Conservation (phyloP, 2,113 vertebrate species). For the Psettodes erumei region DNA sequence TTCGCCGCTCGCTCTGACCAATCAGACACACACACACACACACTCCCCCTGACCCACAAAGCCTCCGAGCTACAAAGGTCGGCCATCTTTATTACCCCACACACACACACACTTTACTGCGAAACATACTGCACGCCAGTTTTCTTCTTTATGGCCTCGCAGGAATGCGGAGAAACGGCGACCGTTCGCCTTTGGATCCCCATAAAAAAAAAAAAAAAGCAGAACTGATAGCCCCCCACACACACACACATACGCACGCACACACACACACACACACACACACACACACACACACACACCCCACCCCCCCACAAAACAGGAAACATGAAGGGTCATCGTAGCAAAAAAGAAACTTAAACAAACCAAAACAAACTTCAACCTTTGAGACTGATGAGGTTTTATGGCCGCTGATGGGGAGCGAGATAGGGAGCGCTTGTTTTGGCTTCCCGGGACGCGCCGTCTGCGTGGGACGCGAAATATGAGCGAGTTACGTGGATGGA, state of each 20-base stretch:
- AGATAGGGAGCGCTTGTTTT: conserved; percentile 64
- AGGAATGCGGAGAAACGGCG: conserved; percentile 63
- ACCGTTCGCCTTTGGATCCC: conserved; percentile 54
- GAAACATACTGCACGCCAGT: conserved; percentile 42
- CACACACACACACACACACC: no score
- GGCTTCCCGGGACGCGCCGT: conserved; percentile 41
- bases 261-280: no score
- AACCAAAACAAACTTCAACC: no score
- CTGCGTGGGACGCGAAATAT: no score
- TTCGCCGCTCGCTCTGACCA: no score
- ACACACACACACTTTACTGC: conserved; percentile 5
- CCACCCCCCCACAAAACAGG: conserved; percentile 47
- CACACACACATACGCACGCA: no score
- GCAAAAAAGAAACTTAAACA: no score
- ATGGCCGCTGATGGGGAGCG: conserved; percentile 51
- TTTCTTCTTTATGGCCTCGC: conserved; percentile 61
- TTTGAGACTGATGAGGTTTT: conserved; percentile 75
- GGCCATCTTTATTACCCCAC: not conserved
- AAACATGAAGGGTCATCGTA: conserved; percentile 47
- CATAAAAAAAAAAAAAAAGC: conserved; percentile 54
- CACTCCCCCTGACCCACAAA: no score
- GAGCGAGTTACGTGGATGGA: no score
- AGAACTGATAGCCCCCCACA: conserved; percentile 21
- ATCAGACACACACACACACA: no score
- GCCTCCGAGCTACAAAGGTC: not conserved